Base-by-base conservation (phyloP, 2,113 vertebrate genomes). In the Notarius lentiginosus region DNA sequence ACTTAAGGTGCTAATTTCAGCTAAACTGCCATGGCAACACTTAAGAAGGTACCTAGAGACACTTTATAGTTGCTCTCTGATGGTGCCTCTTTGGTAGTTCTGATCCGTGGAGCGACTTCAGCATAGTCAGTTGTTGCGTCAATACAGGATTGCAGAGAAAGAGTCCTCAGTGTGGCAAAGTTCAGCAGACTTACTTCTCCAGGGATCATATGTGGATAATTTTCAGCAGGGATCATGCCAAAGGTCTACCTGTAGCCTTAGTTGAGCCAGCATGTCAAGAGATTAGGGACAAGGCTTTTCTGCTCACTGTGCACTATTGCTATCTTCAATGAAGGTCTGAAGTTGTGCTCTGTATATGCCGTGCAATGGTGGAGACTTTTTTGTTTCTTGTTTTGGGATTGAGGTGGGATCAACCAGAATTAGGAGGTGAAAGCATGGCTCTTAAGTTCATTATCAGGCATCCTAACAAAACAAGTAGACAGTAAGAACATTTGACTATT, bases 381-480 rank as follows among this genome's bases (percentile, higher is more conserved):
- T 41, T 41, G 2, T 41, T 41, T 41, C 41, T 41, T 41, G 41
- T 8, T 3, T 27, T 47, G 2, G 4, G 4, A 22, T 47, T 8
- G 1, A 73, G 14, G 12, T 30, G 65, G 65, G n/a, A 68, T 68
- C 66, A 68, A 5, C 11, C 11, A 70, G 66, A 34, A 70, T 27
- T n/a, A 65, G 0, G 24, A 65, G 24, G 11, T 12, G 24, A 65
- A 65, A 65, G 5, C 24, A 30, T 6, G 18, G 41, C 6, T 41
- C 27, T 34, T 41, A 72, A 72, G 66, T 47, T 10, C 34, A 73
- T 20, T 47, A 49, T 76, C 47, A 51, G 41, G 85, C 88, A 51
- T 91, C 77, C 87, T 87, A 27, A 76, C 41, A 34, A 41, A 18
- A 41, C 65, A 49, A 87, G 41, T 11, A 15, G 66, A 56, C 63